Evolutionary conservation across 2,888 invertebrate species (phyloP).

Genomic region (Cactoblastis cactorum): DNA sequence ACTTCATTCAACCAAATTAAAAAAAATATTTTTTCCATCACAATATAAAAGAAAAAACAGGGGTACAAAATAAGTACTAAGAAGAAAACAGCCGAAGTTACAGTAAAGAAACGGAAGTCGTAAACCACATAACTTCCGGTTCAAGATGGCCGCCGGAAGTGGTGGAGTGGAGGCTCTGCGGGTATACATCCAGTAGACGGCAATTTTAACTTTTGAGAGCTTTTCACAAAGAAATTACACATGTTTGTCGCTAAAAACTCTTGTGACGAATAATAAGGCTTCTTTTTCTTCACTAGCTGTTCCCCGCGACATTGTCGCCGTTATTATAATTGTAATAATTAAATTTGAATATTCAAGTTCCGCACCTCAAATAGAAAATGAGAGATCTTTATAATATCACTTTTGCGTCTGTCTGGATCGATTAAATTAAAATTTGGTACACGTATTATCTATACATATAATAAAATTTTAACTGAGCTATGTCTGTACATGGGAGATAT

Average conservation of each 20-base stretch:
- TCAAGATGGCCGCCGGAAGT: slow-evolving; percentile 70
- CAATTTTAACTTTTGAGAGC: slow-evolving; percentile 14
- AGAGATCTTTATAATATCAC: no score
- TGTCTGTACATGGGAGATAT: no score
- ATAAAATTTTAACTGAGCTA: no score
- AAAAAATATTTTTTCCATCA: neutral
- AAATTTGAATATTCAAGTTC: no score
- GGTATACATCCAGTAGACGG: slow-evolving; percentile 44
- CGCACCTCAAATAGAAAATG: no score
- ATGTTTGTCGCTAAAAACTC: neutral
- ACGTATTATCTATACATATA: no score
- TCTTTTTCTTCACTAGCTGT: no score
- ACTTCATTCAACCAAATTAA: neutral
- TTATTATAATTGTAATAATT: no score
- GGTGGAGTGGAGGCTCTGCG: slow-evolving; percentile 56
- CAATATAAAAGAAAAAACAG: neutral
- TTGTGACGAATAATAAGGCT: neutral
- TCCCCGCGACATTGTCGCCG: no score
- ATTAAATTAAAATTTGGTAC: no score
- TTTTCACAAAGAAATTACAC: slow-evolving; percentile 1
- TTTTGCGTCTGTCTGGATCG: no score
- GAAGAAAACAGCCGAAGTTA: slow-evolving; percentile 23
- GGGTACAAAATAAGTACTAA: neutral
- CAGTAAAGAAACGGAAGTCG: slow-evolving; percentile 59
- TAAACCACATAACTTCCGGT: slow-evolving; percentile 55